phyloP scores from a whole-genome alignment of 2,797 vertebrate species.

The Malacoctenus gilli region DNA sequence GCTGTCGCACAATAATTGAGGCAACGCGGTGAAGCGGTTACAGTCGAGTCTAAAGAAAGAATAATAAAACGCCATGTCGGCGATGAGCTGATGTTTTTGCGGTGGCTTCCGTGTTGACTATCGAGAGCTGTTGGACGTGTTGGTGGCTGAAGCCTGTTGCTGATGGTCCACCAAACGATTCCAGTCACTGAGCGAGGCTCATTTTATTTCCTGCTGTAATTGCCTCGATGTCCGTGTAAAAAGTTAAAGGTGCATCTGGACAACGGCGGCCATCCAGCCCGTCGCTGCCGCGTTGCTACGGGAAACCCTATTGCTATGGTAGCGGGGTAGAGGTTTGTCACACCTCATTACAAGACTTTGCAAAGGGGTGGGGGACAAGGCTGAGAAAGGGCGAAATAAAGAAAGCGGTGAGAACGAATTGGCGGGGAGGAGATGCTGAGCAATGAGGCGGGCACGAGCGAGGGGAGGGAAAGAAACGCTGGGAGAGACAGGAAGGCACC shows the following conservation, averaged over 20 bases:
- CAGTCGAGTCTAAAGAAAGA: too few relatives aligned
- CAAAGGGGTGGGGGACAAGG: slow-evolving; percentile 41
- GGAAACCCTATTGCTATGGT: slow-evolving; percentile 77
- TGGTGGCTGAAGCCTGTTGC: too few relatives aligned
- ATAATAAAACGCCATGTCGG: too few relatives aligned
- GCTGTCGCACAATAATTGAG: too few relatives aligned
- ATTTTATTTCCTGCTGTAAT: too few relatives aligned
- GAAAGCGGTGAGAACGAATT: slow-evolving; percentile 45
- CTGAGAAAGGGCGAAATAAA: slow-evolving; percentile 37
- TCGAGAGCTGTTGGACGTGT: too few relatives aligned
- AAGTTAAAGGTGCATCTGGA: slow-evolving; percentile 43
- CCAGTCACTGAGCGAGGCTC: too few relatives aligned
- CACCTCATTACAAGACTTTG: slow-evolving; percentile 78
- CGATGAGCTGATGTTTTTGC: too few relatives aligned
- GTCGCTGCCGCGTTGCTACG: slow-evolving; percentile 65
- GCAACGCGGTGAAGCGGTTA: too few relatives aligned
- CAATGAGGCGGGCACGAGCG: slow-evolving; percentile 45
- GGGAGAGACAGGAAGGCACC: slow-evolving; percentile 56
- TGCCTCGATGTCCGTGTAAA: slow-evolving; percentile 5
- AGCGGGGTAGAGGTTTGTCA: slow-evolving; percentile 75
- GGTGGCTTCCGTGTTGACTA: too few relatives aligned
- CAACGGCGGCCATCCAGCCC: slow-evolving; percentile 35
- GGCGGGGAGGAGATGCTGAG: slow-evolving; percentile 48
- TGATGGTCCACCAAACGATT: background rate
- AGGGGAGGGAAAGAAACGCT: slow-evolving; percentile 2